Evolutionary conservation across 2,888 invertebrate genomes (phyloP), one percentile per base, ranked within the genome.

Genomic region (Euzophera pinguis): DNA sequence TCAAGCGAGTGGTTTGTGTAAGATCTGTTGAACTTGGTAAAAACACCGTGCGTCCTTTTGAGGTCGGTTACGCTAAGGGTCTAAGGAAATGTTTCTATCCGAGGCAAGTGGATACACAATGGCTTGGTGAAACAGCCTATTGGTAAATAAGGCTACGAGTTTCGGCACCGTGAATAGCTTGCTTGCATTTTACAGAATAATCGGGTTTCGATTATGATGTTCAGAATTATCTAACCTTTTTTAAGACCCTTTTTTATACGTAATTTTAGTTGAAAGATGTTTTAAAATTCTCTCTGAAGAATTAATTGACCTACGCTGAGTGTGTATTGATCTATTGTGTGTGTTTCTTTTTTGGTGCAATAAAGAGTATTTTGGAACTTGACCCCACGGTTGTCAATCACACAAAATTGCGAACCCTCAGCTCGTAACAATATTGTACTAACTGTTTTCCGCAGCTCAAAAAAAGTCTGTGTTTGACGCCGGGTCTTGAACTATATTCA

Each of bases 61-160:
- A 39, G 49, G 49, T 50, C 29, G 49, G 41, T 50, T 50, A 39
- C 39, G 49, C 39, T 50, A 50, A 48, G 48, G 48, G 27, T 38
- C 48, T 48, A 1, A 27, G 35, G 22, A 38, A 48, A 48, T 48
- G 48, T 48, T 48, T 48, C 48, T 38, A 48, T 48, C 48, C 13
- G 6, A 27, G 5, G 48, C 38, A 48, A 48, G 48, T 48, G 38
- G 38, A 13, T 38, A 48, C 38, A 48, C 48, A 48, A 48, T 38
- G 13, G 48, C 48, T 27, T 13, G 14, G 10, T 27, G 29, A 27
- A 48, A 22, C 12, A 8, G 37, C 27, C 13, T 35, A 34, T 47
- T 12, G 27, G 37, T 13, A 38, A 48, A 48, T 38, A 38, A 48
- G 27, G 27, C 27, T 38, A 10, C 37, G 48, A 27, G 35, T 5